phyloP scores from a whole-genome alignment of 2,888 invertebrate genomes.

The Epirrita christyi region DNA sequence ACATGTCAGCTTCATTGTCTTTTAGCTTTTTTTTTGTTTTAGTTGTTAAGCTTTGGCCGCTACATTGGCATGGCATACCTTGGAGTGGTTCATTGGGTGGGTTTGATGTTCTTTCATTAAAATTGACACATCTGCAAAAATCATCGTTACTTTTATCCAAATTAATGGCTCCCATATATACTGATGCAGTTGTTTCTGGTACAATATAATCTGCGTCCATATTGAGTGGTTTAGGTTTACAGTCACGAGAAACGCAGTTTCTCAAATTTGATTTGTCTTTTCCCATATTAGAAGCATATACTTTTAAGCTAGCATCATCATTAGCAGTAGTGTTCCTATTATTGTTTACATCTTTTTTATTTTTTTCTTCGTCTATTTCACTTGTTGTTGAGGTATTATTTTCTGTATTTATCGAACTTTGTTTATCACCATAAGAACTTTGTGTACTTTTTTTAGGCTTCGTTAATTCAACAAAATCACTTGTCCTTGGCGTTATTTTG shows the following conservation, averaged over 20 bases:
- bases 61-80: slow-evolving; percentile 46
- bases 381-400: neutral
- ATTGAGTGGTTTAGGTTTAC: slow-evolving; percentile 3
- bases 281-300: slow-evolving; percentile 7
- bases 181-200: slow-evolving; percentile 53
- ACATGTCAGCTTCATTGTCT: neutral
- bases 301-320: slow-evolving; percentile 1
- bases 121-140: slow-evolving; percentile 47
- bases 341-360: neutral
- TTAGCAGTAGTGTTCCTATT: neutral
- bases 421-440: neutral
- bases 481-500: slow-evolving; percentile 1
- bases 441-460: slow-evolving; percentile 1
- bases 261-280: slow-evolving; percentile 1
- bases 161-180: slow-evolving; percentile 66
- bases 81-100: slow-evolving; percentile 35
- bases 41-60: slow-evolving; percentile 37
- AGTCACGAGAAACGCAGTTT: slow-evolving; percentile 5
- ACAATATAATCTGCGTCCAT: neutral
- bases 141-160: slow-evolving; percentile 66
- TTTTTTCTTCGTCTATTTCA: neutral
- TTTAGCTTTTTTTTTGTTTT: slow-evolving; percentile 11
- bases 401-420: neutral
- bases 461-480: neutral
- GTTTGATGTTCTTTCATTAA: slow-evolving; percentile 18